Evolutionary conservation across 1,140 invertebrate species (phyloP).

Genomic region (Hypsibius dujardini): DNA sequence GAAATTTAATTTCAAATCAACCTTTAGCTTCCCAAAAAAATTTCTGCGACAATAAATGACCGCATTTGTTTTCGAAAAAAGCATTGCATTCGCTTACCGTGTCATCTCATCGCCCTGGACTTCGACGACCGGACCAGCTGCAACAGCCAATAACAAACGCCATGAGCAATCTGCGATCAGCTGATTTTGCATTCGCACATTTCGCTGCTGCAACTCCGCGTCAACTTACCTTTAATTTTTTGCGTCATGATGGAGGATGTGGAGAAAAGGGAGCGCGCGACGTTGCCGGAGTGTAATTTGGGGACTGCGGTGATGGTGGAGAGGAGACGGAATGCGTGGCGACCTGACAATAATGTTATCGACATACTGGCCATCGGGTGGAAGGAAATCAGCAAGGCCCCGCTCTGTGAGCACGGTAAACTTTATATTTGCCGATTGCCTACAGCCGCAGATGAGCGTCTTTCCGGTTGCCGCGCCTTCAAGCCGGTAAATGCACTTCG

Average conservation of each 20-base stretch:
- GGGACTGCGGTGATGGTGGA: background rate
- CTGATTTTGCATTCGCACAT: background rate
- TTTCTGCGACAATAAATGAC: no score
- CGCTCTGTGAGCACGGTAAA: no score
- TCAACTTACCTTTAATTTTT: constrained; percentile 13
- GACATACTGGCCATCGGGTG: background rate
- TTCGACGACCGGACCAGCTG: constrained; percentile 64
- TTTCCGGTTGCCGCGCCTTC: no score
- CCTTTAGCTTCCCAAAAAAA: no score
- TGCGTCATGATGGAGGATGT: constrained; percentile 3
- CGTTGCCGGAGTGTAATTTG: background rate
- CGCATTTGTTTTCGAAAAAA: background rate
- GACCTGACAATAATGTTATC: background rate
- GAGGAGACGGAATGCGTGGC: background rate
- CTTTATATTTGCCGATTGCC: no score
- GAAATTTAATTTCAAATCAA: background rate
- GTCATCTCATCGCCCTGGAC: constrained; percentile 98
- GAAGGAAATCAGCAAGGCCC: no score
- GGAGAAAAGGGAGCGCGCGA: background rate
- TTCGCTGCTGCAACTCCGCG: background rate
- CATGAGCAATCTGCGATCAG: background rate
- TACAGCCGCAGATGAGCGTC: no score
- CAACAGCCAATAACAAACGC: constrained; percentile 18
- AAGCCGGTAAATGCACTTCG: no score
- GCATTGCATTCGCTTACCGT: constrained; percentile 27